A percentile compares a stretch with the other conserved stretches of the same genome.
phyloP scores from a whole-genome alignment of 2,888 invertebrate species.

The Enoplolaimus lenunculus region DNA sequence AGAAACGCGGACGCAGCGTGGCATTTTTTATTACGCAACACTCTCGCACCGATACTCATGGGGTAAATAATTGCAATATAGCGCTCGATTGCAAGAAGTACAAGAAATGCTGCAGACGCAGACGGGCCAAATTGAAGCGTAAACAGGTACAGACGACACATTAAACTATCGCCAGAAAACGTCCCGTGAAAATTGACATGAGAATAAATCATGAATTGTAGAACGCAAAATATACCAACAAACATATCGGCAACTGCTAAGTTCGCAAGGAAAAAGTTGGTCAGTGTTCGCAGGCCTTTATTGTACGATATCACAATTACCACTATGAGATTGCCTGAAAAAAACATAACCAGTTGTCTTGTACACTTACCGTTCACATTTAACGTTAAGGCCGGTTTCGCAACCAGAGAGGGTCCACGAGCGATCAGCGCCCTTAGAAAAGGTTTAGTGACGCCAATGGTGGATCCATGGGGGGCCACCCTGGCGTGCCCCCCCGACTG shows the following conservation, averaged over 20 bases:
- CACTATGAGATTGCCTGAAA: conserved; percentile 70
- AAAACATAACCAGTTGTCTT: too few species aligned
- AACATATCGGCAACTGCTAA: conserved; percentile 76
- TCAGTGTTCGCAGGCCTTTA: conserved; percentile 65
- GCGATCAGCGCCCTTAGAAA: too few species aligned
- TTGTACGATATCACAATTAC: conserved; percentile 70
- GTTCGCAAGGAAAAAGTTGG: conserved; percentile 79
- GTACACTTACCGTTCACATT: too few species aligned
- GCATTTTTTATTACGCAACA: too few species aligned
- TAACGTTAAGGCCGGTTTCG: too few species aligned
- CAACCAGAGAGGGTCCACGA: too few species aligned
- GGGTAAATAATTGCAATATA: conserved; percentile 56
- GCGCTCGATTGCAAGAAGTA: conserved; percentile 67
- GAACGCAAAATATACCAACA: conserved; percentile 79
- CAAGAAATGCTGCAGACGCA: conserved; percentile 73
- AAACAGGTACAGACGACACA: conserved; percentile 81
- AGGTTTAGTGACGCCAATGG: too few species aligned
- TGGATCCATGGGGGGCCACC: too few species aligned
- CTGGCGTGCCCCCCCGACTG: too few species aligned
- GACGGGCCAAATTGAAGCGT: conserved; percentile 66
- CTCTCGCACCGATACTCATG: too few species aligned
- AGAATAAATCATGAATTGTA: conserved; percentile 70
- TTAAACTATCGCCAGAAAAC: conserved; percentile 49
- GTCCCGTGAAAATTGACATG: conserved; percentile 44
- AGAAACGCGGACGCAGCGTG: too few species aligned